Conservation (phyloP, 2,888 invertebrate species). For the Clivina fossor region DNA sequence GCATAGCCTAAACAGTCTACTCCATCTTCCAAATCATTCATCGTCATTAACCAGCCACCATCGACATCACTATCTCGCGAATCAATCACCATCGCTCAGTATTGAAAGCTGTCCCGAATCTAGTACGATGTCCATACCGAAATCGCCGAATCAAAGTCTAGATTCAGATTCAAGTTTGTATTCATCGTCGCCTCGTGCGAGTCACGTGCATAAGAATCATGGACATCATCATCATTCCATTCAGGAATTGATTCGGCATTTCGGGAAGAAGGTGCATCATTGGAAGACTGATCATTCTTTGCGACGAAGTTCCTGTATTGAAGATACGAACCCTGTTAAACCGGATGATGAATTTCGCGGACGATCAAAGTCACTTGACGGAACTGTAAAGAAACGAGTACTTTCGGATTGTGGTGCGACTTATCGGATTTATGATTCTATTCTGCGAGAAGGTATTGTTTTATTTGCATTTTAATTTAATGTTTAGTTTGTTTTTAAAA, state of each 20-base stretch:
- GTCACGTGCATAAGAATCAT: conserved; percentile 43
- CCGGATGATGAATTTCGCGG: conserved; percentile 71
- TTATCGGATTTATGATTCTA: conserved; percentile 78
- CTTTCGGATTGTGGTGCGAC: conserved; percentile 79
- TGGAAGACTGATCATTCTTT: conserved; percentile 60
- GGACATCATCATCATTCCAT: conserved; percentile 65
- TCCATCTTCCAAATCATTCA: conserved; percentile 36
- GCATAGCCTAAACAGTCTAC: conserved; percentile 28
- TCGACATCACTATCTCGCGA: conserved; percentile 40
- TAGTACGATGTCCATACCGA: conserved; percentile 41
- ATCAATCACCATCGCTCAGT: conserved; percentile 36
- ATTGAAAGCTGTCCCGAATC: conserved; percentile 47
- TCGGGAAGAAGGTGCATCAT: conserved; percentile 73
- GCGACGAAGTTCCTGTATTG: conserved; percentile 52
- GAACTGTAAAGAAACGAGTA: conserved; percentile 57
- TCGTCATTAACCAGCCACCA: conserved; percentile 45
- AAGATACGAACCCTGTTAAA: conserved; percentile 56
- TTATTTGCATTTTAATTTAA: conserved; percentile 2
- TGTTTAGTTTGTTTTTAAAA: not conserved
- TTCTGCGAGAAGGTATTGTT: conserved; percentile 68
- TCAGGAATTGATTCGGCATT: conserved; percentile 74
- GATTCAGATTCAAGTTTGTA: conserved; percentile 28
- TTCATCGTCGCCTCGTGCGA: conserved; percentile 33
- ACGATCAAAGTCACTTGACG: conserved; percentile 78
- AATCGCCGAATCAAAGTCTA: conserved; percentile 12